Percentiles rank a stretch among this genome's conserved stretches.
phyloP scores from a whole-genome alignment of 2,797 vertebrate species.

The Aldrovandia affinis region DNA sequence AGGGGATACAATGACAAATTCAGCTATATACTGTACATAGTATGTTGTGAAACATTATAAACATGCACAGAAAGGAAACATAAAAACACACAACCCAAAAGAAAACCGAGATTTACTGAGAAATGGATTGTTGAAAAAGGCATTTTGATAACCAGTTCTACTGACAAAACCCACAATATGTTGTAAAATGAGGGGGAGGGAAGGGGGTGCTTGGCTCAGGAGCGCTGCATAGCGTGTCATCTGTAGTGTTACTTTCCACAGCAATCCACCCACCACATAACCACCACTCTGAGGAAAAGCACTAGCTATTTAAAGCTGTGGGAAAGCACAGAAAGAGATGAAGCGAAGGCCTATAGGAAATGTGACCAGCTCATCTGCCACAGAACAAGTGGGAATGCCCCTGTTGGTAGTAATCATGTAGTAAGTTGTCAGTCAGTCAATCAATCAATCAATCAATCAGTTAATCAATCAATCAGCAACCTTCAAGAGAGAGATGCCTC shows the following conservation, averaged over 20 bases:
- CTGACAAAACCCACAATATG: not conserved
- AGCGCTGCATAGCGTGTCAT: not conserved
- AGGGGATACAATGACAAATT: too few relatives aligned
- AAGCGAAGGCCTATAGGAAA: not conserved
- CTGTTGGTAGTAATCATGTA: not conserved
- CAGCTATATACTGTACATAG: too few relatives aligned
- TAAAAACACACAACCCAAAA: too few relatives aligned
- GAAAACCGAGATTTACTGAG: too few relatives aligned
- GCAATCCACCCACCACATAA: constrained; percentile 6
- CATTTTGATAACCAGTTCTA: not conserved
- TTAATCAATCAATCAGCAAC: not conserved
- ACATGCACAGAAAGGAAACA: too few relatives aligned
- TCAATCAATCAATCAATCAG: too few relatives aligned
- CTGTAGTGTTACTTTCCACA: not conserved
- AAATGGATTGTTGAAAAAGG: too few relatives aligned
- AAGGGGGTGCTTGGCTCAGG: not conserved
- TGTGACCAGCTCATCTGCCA: not conserved
- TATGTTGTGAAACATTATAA: too few relatives aligned
- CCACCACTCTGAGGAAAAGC: not conserved
- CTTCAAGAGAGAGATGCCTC: not conserved
- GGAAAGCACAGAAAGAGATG: not conserved
- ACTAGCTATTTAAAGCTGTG: constrained; percentile 1
- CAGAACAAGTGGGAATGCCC: not conserved
- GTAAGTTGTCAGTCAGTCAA: not conserved
- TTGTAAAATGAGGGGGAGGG: not conserved